Percentiles rank a stretch among this genome's conserved stretches.
Conservation (phyloP, 2,797 vertebrate species). For the Toxotes lorentzi region DNA sequence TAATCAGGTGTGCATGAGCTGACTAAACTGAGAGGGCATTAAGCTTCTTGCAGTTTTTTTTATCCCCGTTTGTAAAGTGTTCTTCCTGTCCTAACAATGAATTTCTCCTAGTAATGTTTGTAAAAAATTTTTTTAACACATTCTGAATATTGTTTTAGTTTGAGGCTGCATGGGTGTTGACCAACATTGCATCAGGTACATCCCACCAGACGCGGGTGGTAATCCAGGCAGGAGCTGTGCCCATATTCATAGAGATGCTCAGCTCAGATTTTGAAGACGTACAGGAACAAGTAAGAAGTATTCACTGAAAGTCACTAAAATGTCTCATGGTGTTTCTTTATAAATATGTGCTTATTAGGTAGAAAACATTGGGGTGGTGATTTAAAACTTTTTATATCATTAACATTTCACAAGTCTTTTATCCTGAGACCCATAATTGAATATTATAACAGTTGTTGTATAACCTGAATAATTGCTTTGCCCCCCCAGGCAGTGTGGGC, state of each 20-base stretch:
- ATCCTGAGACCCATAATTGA: background rate
- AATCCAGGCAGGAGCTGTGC: conserved; percentile 96
- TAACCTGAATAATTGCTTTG: conserved; percentile 32
- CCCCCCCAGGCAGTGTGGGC: conserved; percentile 94
- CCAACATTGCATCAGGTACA: conserved; percentile 97
- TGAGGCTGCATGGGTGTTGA: conserved; percentile 97
- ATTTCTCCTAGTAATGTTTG: too few relatives aligned
- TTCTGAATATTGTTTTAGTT: conserved; percentile 83
- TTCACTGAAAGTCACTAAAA: background rate
- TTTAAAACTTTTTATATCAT: background rate
- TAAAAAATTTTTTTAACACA: background rate
- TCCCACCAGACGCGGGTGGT: conserved; percentile 97
- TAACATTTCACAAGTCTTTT: background rate
- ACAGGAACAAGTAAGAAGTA: conserved; percentile 91
- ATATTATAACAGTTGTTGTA: background rate
- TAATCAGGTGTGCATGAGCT: background rate
- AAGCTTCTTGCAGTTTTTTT: background rate
- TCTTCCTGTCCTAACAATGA: too few relatives aligned
- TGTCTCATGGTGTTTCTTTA: background rate
- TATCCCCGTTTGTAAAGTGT: background rate
- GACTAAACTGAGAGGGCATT: background rate
- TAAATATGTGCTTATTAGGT: background rate
- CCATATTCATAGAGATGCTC: conserved; percentile 97
- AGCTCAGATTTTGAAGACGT: conserved; percentile 96
- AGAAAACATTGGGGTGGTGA: background rate